A percentile compares a stretch with the other conserved stretches of the same genome.
phyloP scores from a whole-genome alignment of 2,113 vertebrate genomes.

The Poeciliopsis prolifica region DNA sequence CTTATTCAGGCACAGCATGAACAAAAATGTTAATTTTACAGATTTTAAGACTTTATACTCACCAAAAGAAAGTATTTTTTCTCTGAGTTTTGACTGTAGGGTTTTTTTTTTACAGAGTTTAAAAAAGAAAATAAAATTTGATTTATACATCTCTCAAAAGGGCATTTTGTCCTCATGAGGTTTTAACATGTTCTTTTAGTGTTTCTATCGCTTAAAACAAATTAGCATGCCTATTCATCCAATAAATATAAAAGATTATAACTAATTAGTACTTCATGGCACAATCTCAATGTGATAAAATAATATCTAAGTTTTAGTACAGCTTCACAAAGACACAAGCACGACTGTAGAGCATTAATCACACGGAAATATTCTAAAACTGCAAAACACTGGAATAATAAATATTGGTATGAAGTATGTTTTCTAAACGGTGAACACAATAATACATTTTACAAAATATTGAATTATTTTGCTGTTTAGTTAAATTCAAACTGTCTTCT shows the following conservation, averaged over 20 bases:
- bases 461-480: constrained; percentile 9
- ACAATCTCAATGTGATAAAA: neutral
- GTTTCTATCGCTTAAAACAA: neutral
- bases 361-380: neutral
- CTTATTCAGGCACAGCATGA: neutral
- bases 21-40: constrained; percentile 1
- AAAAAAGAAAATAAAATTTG: neutral
- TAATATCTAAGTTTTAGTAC: neutral
- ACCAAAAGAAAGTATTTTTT: neutral
- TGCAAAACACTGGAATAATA: neutral
- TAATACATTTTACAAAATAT: constrained; percentile 1
- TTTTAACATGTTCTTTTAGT: neutral
- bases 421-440: constrained; percentile 21
- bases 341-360: neutral
- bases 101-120: neutral
- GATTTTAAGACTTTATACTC: neutral
- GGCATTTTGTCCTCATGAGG: neutral
- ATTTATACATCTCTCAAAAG: neutral
- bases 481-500: neutral
- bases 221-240: neutral
- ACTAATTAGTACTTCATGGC: neutral
- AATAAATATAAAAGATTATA: neutral
- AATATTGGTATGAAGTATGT: constrained; percentile 1
- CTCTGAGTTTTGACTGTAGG: neutral
- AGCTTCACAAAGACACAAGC: neutral